A percentile compares a stretch with the other conserved stretches of the same genome.
phyloP scores from a whole-genome alignment of 1,140 invertebrate genomes.

The Cryptotermes secundus region DNA sequence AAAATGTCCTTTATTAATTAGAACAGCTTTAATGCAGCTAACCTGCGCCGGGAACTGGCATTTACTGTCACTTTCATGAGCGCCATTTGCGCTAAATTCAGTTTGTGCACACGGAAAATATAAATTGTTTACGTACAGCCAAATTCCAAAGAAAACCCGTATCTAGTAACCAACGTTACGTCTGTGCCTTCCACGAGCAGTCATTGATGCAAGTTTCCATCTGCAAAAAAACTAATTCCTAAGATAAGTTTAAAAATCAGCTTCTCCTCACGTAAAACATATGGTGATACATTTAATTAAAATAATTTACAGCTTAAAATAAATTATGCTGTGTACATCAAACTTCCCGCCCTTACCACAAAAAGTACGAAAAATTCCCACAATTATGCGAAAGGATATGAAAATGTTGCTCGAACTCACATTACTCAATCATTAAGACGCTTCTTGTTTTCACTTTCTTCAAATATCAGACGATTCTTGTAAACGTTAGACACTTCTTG shows the following conservation, averaged over 20 bases:
- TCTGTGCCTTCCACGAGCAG: neutral
- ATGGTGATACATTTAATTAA: neutral
- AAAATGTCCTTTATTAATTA: too few species aligned
- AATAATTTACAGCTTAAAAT: neutral
- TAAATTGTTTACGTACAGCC: neutral
- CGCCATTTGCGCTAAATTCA: neutral
- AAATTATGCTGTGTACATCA: neutral
- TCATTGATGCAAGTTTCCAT: neutral
- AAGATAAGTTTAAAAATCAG: too few species aligned
- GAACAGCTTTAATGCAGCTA: neutral
- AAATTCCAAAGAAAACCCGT: neutral
- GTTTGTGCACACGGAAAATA: neutral
- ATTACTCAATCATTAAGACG: too few species aligned
- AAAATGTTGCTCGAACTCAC: too few species aligned
- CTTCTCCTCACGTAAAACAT: neutral
- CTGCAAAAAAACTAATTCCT: too few species aligned
- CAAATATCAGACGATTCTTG: too few species aligned
- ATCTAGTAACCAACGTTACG: neutral
- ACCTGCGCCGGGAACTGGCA: neutral
- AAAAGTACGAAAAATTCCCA: neutral
- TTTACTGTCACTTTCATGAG: neutral
- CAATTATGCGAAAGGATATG: neutral
- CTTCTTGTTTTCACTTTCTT: too few species aligned
- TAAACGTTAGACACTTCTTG: too few species aligned
- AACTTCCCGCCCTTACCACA: neutral